Conservation (phyloP, 2,113 vertebrate genomes). For the Albula goreensis region DNA sequence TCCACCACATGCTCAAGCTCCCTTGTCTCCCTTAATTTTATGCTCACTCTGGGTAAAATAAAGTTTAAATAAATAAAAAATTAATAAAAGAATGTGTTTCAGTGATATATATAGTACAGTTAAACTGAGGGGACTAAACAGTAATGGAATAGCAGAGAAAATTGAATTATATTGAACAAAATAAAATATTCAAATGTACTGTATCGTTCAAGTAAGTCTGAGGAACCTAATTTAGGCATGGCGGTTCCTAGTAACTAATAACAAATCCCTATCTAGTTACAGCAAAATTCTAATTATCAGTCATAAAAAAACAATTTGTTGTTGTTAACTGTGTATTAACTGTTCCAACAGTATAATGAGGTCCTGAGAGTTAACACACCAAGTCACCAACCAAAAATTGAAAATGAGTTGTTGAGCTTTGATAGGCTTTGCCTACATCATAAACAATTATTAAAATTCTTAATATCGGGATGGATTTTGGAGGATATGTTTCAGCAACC, state of each 20-base stretch:
- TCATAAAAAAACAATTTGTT: no score
- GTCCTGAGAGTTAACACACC: background rate
- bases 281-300: no score
- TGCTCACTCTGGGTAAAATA: no score
- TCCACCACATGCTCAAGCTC: no score
- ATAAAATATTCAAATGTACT: background rate
- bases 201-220: background rate
- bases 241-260: no score
- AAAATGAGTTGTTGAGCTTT: background rate
- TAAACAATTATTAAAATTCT: background rate
- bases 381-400: background rate
- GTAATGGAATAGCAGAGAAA: background rate
- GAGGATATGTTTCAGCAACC: background rate
- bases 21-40: no score
- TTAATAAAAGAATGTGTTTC: no score
- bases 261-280: no score
- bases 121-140: no score
- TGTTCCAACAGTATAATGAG: background rate
- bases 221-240: background rate
- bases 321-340: background rate
- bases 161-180: background rate
- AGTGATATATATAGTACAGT: no score
- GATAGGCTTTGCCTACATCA: background rate
- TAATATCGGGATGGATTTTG: background rate
- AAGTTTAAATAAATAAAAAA: no score